A percentile compares a stretch with the other conserved stretches of the same genome.
phyloP scores from a whole-genome alignment of 1,140 invertebrate genomes.

The Saccostrea cuccullata region DNA sequence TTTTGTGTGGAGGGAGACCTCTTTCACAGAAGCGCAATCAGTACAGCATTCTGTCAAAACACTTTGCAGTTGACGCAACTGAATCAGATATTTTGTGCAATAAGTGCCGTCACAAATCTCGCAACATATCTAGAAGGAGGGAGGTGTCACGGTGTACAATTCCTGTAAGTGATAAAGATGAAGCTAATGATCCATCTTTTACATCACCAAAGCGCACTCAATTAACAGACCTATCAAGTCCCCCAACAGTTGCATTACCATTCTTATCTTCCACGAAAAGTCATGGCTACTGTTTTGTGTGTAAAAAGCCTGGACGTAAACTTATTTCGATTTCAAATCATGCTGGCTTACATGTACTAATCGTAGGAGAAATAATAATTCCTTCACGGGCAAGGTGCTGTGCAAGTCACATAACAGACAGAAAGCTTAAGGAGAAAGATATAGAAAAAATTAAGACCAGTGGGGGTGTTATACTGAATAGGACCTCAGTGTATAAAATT shows the following conservation, averaged over 20 bases:
- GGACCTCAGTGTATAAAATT: background rate
- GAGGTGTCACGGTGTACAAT: too few relatives aligned
- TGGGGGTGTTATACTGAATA: background rate
- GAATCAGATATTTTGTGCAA: background rate
- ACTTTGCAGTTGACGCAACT: background rate
- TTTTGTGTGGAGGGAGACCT: too few relatives aligned
- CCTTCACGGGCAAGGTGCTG: background rate
- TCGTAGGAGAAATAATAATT: background rate
- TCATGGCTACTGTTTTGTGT: too few relatives aligned
- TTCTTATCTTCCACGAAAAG: too few relatives aligned
- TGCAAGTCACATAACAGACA: too few relatives aligned
- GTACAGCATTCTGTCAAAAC: background rate
- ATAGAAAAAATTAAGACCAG: background rate
- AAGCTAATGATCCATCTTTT: too few relatives aligned
- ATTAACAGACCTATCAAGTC: too few relatives aligned
- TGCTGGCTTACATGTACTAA: background rate
- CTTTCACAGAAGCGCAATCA: too few relatives aligned
- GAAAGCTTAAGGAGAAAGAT: background rate
- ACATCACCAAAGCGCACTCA: too few relatives aligned
- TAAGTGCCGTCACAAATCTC: conserved; percentile 16
- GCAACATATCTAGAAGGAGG: too few relatives aligned
- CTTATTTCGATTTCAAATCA: background rate
- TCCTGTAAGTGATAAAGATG: too few relatives aligned
- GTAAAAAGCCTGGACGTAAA: background rate
- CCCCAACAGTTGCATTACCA: too few relatives aligned